Base-by-base conservation (phyloP, 1,140 invertebrate genomes). In the Ceratina australensis region DNA sequence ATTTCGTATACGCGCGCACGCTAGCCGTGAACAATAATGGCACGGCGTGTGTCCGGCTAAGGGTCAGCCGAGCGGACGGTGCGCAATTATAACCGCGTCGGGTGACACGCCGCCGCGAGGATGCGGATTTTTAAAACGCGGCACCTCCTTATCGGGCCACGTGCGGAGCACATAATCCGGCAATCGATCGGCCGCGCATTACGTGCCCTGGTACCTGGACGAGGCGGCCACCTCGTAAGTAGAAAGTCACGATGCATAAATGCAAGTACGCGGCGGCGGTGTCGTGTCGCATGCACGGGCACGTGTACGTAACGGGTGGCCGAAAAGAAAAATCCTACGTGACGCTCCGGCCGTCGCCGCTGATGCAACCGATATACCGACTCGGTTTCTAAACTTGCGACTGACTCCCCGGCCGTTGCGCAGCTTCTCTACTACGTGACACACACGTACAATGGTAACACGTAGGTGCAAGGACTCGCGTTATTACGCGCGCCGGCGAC, bases 221-320 rank as follows among this genome's bases (percentile, higher is more conserved):
- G 54, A 56, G 8, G 15, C 47, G 47, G 20, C 12, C 54, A 56
- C 22, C 26, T 50, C 47, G 73, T 28, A 64, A 78, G 64, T 64
- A 60, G 75, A 82, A 59, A 83, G 63, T 83, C 61, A 76, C 72
- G 72, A 83, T 83, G 68, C 50, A 67, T 71, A 59, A 77, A 78
- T 75, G 59, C 33, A 42, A 42, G 33, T 64, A 59, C 50, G 20
- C 24, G 16, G 26, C 13, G 66, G 33, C 33, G 33, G 33, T 42
- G 33, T 42, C 33, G 33, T 42, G 33, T 66, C 56, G 81, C 79
- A 73, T 84, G 77, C 72, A 68, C 33, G 67, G 56, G 56, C 63
- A 83, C 80, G 81, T 82, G 82, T 72, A 68, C 65, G 49, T 73
- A 66, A 78, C 73, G 56, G 52, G 52, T 49, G 68, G 49, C 24